Conservation (phyloP, 2,797 vertebrate genomes). For the Prunella strophiata region DNA sequence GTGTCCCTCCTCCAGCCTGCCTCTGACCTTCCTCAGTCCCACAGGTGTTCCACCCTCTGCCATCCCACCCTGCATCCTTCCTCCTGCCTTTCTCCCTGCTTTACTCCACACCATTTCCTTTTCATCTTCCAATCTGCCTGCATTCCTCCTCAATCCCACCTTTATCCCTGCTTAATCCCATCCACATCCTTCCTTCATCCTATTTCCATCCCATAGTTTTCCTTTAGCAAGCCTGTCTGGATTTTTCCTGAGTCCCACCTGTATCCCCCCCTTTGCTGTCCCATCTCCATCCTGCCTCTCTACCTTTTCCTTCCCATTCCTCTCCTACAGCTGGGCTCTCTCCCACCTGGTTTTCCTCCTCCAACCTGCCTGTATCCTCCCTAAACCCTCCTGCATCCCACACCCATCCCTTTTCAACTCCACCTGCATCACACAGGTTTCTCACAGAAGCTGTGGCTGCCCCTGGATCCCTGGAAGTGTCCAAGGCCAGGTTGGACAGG, state of each 20-base stretch:
- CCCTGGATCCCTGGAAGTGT: neutral
- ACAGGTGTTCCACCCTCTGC: neutral
- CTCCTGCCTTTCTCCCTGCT: neutral
- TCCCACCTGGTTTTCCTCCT: neutral
- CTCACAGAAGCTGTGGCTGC: neutral
- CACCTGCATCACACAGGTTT: neutral
- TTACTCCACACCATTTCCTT: accelerated
- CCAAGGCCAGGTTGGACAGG: accelerated
- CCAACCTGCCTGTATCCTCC: neutral
- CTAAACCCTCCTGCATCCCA: neutral
- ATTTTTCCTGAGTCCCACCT: neutral
- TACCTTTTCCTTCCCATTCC: neutral
- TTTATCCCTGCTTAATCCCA: neutral
- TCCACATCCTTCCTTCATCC: neutral
- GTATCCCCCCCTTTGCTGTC: neutral
- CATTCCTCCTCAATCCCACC: neutral
- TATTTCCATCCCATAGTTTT: neutral
- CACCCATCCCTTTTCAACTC: neutral
- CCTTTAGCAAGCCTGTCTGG: neutral
- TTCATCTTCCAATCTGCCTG: neutral
- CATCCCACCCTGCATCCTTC: neutral
- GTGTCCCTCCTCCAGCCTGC: neutral
- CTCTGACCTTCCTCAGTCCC: too few species aligned
- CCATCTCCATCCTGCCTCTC: neutral
- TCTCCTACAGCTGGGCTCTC: neutral